These are phyloP conservation scores for Nasonia giraulti DNA, from an alignment of 1,140 invertebrate species.

Conservation along the genomic window DNA sequence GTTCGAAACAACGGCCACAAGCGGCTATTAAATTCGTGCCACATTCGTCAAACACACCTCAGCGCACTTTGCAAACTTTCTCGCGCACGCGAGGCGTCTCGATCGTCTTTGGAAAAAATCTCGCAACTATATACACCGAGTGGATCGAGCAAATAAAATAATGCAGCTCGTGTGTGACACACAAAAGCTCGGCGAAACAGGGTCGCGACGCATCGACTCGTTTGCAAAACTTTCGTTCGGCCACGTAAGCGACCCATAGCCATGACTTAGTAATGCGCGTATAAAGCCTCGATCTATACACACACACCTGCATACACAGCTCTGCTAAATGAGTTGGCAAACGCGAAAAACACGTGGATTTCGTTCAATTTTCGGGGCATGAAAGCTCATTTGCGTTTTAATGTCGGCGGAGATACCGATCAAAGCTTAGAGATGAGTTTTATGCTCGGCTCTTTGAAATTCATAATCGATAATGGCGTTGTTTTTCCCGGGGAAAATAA, in stretches of 20 bases:
- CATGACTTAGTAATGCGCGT: conserved; percentile 60
- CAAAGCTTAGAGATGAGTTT: too few species aligned
- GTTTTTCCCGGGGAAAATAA: too few species aligned
- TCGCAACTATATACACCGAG: too few species aligned
- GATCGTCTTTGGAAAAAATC: too few species aligned
- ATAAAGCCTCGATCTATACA: conserved; percentile 43
- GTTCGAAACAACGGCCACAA: not conserved
- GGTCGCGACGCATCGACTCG: conserved; percentile 45
- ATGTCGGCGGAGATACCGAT: not conserved
- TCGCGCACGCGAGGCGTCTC: too few species aligned
- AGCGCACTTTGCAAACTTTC: too few species aligned
- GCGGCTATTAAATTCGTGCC: not conserved
- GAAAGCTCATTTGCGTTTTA: not conserved
- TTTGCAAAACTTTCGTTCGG: conserved; percentile 57
- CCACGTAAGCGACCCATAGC: conserved; percentile 58
- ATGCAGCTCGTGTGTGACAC: not conserved
- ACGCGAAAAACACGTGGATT: not conserved
- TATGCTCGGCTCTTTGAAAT: too few species aligned
- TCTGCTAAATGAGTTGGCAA: not conserved
- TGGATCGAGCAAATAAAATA: not conserved
- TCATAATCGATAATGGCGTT: too few species aligned
- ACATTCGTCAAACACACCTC: not conserved
- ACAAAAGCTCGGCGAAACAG: conserved; percentile 42
- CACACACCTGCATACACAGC: not conserved
- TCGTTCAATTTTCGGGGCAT: not conserved